Percentiles rank a stretch among this genome's conserved stretches.
These are phyloP conservation scores for Paratrypauchen microcephalus DNA, from an alignment of 2,797 vertebrate genomes.

Conservation along the genomic window DNA sequence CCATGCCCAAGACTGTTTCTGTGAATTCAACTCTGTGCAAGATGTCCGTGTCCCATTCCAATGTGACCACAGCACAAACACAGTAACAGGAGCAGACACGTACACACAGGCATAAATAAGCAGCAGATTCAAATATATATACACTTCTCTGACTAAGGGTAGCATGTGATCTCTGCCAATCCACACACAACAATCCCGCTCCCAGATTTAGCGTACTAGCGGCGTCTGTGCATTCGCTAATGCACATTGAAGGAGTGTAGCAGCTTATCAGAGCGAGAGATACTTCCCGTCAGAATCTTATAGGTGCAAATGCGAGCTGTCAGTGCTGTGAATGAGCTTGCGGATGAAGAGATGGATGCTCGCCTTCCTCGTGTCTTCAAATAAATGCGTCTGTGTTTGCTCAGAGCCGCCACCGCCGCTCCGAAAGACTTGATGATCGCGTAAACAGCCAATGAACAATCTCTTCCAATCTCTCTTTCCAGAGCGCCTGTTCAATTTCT, in stretches of 20 bases:
- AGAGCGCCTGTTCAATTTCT: conserved; percentile 49
- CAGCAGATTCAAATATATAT: conserved; percentile 54
- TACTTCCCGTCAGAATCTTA: conserved; percentile 54
- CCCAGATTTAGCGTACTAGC: conserved; percentile 45
- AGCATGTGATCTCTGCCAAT: conserved; percentile 47
- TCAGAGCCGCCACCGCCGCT: conserved; percentile 21
- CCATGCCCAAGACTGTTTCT: conserved; percentile 68
- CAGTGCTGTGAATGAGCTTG: conserved; percentile 34
- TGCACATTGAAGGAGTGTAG: conserved; percentile 35
- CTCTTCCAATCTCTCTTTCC: conserved; percentile 30
- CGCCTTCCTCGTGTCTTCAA: conserved; percentile 49
- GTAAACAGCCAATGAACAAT: conserved; percentile 28
- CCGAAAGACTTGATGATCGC: conserved; percentile 39
- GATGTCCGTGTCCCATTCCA: conserved; percentile 73
- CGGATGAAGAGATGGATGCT: conserved; percentile 42
- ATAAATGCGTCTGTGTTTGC: conserved; percentile 51
- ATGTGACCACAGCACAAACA: conserved; percentile 70
- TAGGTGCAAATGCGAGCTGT: conserved; percentile 40
- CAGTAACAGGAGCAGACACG: conserved; percentile 65
- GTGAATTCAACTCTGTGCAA: conserved; percentile 71
- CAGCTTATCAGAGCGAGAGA: conserved; percentile 30
- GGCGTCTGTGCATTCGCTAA: conserved; percentile 40
- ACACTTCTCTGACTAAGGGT: conserved; percentile 37
- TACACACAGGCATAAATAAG: conserved; percentile 64
- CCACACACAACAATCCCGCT: conserved; percentile 17